Conservation (phyloP, 2,113 vertebrate species). For the Psettodes erumei region DNA sequence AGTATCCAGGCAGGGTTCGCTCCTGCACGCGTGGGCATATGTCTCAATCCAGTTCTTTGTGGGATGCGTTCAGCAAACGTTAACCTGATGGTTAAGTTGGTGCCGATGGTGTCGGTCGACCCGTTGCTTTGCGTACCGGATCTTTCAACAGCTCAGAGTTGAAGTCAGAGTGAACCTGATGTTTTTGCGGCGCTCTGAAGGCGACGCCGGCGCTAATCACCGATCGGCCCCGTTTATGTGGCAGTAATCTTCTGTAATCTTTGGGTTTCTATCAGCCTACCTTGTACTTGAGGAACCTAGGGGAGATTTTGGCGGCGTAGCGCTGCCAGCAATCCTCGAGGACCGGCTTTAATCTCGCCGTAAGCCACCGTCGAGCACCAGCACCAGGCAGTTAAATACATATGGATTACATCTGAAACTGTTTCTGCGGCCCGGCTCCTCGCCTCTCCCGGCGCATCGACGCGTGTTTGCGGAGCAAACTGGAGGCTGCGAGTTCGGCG, state of each 20-base stretch:
- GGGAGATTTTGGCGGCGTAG: conserved; percentile 7
- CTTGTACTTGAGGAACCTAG: conserved; percentile 20
- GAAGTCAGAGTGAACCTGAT: no score
- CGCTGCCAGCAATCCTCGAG: not conserved
- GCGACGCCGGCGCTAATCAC: not conserved
- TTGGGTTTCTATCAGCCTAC: conserved; percentile 9
- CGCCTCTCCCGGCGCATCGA: not conserved
- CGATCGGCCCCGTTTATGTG: not conserved
- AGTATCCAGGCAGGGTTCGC: conserved; percentile 45
- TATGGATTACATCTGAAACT: conserved; percentile 9
- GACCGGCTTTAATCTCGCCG: conserved; percentile 35
- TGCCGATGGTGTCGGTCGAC: no score
- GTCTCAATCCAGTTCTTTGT: no score
- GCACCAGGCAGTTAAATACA: conserved; percentile 6
- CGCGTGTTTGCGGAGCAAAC: not conserved
- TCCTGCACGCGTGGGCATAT: no score
- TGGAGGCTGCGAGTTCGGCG: conserved; percentile 7
- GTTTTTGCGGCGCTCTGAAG: no score
- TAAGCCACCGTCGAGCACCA: conserved; percentile 20
- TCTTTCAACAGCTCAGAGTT: no score
- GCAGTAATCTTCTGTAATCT: conserved; percentile 21
- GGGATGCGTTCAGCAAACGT: no score
- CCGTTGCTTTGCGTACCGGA: no score
- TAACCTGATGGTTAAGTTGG: no score
- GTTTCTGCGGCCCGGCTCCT: not conserved